phyloP scores from a whole-genome alignment of 1,140 invertebrate genomes.

The Babylonia areolata region DNA sequence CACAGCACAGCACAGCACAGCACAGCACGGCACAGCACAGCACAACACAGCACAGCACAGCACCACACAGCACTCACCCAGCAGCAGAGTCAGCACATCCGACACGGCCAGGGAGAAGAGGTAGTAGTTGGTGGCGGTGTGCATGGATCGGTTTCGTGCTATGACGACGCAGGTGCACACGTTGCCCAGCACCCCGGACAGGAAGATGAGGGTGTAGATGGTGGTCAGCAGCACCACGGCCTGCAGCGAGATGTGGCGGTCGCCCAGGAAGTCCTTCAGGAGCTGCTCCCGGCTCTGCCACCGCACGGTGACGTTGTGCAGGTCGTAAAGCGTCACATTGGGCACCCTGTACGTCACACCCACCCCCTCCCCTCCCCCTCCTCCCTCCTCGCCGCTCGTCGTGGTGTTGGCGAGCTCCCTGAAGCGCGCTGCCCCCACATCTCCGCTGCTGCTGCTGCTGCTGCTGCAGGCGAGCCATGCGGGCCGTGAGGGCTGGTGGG shows the following conservation, averaged over 20 bases:
- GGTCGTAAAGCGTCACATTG: conserved; percentile 33
- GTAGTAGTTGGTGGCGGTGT: conserved; percentile 88
- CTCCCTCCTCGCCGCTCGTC: not conserved
- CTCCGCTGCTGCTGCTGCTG: not conserved
- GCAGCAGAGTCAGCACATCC: conserved; percentile 88
- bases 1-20: not conserved
- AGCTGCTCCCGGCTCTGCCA: conserved; percentile 39
- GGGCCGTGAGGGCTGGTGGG: not conserved
- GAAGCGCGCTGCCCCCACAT: not conserved
- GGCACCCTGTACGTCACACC: not conserved
- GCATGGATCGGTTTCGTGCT: conserved; percentile 91
- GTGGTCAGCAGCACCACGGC: conserved; percentile 76
- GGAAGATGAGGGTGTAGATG: conserved; percentile 89
- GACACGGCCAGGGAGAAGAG: conserved; percentile 94
- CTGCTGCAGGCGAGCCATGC: not conserved
- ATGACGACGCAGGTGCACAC: conserved; percentile 95
- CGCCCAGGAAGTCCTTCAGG: conserved; percentile 46
- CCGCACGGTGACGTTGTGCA: conserved; percentile 37
- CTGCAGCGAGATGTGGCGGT: conserved; percentile 47
- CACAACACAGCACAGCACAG: not conserved
- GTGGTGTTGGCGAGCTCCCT: not conserved
- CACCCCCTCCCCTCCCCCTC: not conserved
- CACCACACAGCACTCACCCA: conserved; percentile 71
- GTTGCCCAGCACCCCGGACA: conserved; percentile 92
- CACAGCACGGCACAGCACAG: not conserved